A percentile compares a stretch with the other conserved stretches of the same genome.
Conservation (phyloP, 2,797 vertebrate genomes). For the Todus mexicanus region DNA sequence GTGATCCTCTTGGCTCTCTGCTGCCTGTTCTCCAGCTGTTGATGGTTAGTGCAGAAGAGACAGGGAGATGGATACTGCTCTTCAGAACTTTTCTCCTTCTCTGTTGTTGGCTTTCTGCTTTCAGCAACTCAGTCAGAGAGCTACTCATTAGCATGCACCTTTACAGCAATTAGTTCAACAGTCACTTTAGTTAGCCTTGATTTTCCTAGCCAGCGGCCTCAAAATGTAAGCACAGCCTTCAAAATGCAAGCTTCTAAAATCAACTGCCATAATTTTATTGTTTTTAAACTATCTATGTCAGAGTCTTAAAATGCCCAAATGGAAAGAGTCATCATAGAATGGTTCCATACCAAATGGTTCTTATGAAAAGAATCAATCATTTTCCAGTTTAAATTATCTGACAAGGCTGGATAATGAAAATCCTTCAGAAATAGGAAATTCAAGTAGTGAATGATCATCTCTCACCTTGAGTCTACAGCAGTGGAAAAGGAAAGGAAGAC, state of each 20-base stretch:
- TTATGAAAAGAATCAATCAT: too few species aligned
- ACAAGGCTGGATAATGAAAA: not conserved
- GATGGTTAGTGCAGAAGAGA: not conserved
- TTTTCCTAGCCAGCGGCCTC: not conserved
- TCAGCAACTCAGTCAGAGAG: not conserved
- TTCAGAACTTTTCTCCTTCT: not conserved
- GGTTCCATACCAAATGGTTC: too few species aligned
- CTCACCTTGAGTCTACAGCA: not conserved
- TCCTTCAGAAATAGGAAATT: not conserved
- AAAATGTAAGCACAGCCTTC: not conserved
- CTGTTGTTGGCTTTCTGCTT: not conserved
- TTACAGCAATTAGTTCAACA: not conserved
- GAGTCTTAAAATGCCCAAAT: not conserved
- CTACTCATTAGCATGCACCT: not conserved
- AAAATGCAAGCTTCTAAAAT: not conserved
- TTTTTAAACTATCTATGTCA: not conserved
- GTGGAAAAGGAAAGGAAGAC: not conserved
- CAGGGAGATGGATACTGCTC: not conserved
- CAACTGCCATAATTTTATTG: not conserved
- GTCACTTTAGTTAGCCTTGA: not conserved
- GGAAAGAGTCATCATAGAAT: not conserved
- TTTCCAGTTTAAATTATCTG: not conserved
- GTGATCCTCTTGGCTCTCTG: not conserved
- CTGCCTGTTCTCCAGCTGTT: slow-evolving; percentile 24
- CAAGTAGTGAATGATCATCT: not conserved